These are phyloP conservation scores for Pteruthius melanotis DNA, from an alignment of 2,113 vertebrate species.

Conservation along the genomic window DNA sequence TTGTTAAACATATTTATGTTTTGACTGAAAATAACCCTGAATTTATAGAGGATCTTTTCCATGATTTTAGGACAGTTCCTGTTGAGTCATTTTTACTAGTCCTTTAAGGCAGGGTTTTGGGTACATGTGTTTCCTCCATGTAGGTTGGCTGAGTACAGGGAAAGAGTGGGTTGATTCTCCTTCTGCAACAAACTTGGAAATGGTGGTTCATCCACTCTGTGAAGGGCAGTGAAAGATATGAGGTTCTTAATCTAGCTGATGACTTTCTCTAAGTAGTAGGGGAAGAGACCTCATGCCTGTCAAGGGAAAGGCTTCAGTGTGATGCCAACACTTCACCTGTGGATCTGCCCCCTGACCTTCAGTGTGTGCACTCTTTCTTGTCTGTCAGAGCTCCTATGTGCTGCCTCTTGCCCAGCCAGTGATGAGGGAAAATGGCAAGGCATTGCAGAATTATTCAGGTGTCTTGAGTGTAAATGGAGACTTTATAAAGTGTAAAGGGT, in stretches of 20 bases:
- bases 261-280: neutral
- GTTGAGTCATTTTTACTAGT: neutral
- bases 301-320: neutral
- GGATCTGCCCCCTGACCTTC: neutral
- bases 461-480: neutral
- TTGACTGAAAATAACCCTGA: neutral
- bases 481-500: neutral
- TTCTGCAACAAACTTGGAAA: neutral
- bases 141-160: neutral
- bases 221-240: rapidly evolving
- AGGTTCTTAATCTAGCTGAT: neutral
- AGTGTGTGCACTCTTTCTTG: rapidly evolving
- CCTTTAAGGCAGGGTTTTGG: neutral
- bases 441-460: neutral
- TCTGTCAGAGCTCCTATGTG: neutral
- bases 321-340: neutral
- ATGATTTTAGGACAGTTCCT: neutral
- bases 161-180: neutral
- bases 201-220: neutral
- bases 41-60: neutral
- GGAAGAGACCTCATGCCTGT: neutral
- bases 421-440: neutral
- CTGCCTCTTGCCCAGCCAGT: neutral
- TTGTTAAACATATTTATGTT: neutral
- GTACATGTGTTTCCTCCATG: neutral